These are phyloP conservation scores for Festucalex cinctus DNA, from an alignment of 2,113 vertebrate genomes.

Conservation along the genomic window DNA sequence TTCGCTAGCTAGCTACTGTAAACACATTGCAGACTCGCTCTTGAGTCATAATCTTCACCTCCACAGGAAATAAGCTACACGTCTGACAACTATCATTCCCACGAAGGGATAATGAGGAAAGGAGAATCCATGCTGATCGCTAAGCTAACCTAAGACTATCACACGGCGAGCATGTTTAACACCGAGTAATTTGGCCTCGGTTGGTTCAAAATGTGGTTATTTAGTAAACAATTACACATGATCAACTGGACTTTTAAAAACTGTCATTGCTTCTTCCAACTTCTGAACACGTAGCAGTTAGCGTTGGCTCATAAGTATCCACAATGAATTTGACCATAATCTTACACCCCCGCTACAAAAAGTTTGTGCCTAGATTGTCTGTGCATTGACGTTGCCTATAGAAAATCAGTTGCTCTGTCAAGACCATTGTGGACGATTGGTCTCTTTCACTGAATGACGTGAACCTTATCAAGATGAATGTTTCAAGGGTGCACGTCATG, in stretches of 20 bases:
- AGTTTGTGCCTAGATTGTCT: not conserved
- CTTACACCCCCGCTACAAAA: not conserved
- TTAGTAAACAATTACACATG: too few relatives aligned
- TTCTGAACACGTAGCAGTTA: not conserved
- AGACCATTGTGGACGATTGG: slow-evolving; percentile 1
- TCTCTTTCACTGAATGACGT: slow-evolving; percentile 16
- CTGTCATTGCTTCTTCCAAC: not conserved
- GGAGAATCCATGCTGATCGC: too few relatives aligned
- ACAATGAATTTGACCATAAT: not conserved
- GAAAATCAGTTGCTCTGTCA: not conserved
- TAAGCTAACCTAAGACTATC: too few relatives aligned
- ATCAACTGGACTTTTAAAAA: not conserved
- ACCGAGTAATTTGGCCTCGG: not conserved
- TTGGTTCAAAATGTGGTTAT: too few relatives aligned
- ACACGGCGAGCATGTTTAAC: too few relatives aligned
- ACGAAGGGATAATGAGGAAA: too few relatives aligned
- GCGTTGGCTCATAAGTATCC: not conserved
- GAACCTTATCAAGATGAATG: slow-evolving; percentile 29
- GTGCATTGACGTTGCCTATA: not conserved
- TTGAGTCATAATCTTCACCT: too few relatives aligned
- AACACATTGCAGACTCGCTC: too few relatives aligned
- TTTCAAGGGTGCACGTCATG: slow-evolving; percentile 8
- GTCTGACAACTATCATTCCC: too few relatives aligned
- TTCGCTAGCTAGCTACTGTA: too few relatives aligned
- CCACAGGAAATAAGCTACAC: too few relatives aligned